These are phyloP conservation scores for Campoplex capitator DNA, from an alignment of 2,888 invertebrate species.

Conservation along the genomic window DNA sequence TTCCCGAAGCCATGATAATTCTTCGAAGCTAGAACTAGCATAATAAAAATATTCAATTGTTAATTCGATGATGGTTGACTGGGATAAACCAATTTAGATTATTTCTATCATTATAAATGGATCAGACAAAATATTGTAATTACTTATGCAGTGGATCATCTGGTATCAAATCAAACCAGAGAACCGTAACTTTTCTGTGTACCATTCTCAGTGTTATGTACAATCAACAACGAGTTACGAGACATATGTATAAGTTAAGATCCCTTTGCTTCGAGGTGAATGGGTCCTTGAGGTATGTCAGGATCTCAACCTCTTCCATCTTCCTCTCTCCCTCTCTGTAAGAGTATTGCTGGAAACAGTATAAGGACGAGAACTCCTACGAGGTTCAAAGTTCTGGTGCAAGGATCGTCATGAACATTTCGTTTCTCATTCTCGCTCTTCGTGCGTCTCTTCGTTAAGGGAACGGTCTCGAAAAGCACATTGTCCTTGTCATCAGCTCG, in stretches of 20 bases:
- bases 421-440: background rate
- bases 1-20: background rate
- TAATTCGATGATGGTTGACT: too few species aligned
- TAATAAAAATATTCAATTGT: background rate
- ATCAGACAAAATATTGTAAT: background rate
- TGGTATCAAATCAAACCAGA: constrained; percentile 15
- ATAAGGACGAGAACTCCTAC: constrained; percentile 20
- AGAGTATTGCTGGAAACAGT: constrained; percentile 50
- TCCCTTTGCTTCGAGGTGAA: constrained; percentile 15
- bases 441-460: background rate
- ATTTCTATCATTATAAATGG: background rate
- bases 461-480: constrained; percentile 7
- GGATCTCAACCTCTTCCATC: background rate
- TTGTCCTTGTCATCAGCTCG: background rate
- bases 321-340: constrained; percentile 7
- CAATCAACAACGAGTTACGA: constrained; percentile 35
- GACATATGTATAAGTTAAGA: constrained; percentile 13
- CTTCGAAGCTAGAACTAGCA: background rate
- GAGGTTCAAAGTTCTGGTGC: constrained; percentile 35
- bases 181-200: constrained; percentile 12
- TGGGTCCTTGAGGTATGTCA: constrained; percentile 19
- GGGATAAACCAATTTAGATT: too few species aligned
- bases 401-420: background rate
- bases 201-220: constrained; percentile 39
- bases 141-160: background rate